Evolutionary conservation across 2,113 vertebrate genomes (phyloP).

Genomic region (Sphyrna mokarran): DNA sequence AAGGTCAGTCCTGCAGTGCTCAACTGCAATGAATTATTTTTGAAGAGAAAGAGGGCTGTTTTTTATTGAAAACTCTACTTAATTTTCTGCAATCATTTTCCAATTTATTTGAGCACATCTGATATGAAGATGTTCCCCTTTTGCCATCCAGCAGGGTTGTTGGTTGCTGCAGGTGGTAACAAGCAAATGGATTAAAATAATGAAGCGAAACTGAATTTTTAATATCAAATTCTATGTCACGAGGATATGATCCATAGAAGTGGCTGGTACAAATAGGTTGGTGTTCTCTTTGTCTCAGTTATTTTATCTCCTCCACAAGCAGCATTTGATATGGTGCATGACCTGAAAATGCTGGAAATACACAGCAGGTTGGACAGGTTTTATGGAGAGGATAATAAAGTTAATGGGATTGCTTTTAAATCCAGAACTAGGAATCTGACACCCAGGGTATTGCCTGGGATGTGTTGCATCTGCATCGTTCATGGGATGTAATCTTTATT

Average conservation of each 20-base stretch:
- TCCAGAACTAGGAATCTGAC: no score
- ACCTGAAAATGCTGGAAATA: background rate
- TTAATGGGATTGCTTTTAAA: background rate
- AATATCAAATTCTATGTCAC: background rate
- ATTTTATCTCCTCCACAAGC: background rate
- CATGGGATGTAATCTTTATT: no score
- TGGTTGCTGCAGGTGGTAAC: background rate
- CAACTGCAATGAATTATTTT: background rate
- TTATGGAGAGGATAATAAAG: background rate
- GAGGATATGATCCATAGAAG: background rate
- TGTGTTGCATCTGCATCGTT: no score
- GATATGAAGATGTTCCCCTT: background rate
- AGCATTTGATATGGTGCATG: no score
- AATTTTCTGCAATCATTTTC: background rate
- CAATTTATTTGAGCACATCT: background rate
- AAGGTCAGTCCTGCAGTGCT: background rate
- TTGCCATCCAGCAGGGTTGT: background rate
- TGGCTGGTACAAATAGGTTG: background rate
- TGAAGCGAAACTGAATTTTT: conserved; percentile 6
- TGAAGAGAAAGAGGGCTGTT: background rate
- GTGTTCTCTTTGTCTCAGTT: background rate
- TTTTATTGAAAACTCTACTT: background rate
- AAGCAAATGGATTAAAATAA: background rate
- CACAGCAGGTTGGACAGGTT: background rate
- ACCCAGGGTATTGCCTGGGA: no score